Base-by-base conservation (phyloP, 2,113 vertebrate genomes). In the Rallus limicola region DNA sequence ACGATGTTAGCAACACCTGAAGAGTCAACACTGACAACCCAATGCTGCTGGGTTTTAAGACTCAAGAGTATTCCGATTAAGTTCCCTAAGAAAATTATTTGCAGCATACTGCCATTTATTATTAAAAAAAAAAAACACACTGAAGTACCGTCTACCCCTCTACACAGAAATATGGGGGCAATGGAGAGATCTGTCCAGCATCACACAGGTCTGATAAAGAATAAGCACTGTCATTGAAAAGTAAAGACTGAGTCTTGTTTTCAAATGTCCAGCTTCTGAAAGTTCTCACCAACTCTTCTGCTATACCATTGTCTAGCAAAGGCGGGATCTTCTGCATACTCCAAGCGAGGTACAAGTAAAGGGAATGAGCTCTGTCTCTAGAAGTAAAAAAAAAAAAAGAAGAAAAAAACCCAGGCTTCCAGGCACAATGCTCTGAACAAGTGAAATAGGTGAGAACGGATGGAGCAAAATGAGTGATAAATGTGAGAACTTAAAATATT, bases 141-240 rank as follows among this genome's bases (percentile, higher is more conserved):
- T 7, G 11, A 79, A 77, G 36, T 16, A 81, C 34, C 44, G 36
- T 18, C 40, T 25, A 9, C 5, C 64, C 75, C 52, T 56, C 15
- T n/a, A 56, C 2, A 21, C 2, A 26, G 6, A 50, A 8, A 46
- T 18, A 52, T 0, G 0, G 7, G 38, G 13, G 19, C 44, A 83
- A 91, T 1, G 0, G 50, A 82, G 34, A 76, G 7, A 77, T 52
- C 33, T 76, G 48, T 50, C 56, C 42, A 75, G 56, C 17, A 38
- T 44, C 67, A 62, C 33, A 64, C 11, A 38, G 60, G 56, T 26
- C 60, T 19, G 13, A 40, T 24, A 29, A 83, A 71, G 11, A 84
- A 10, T 56, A 76, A 53, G 21, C 87, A 72, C 0, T n/a, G 16
- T 44, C 26, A 77, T n/a, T 58, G 42, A 55, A 48, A 85, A 88